These are phyloP conservation scores for Eospalax fontanierii DNA, from an alignment of 2,797 vertebrate genomes.

Conservation along the genomic window DNA sequence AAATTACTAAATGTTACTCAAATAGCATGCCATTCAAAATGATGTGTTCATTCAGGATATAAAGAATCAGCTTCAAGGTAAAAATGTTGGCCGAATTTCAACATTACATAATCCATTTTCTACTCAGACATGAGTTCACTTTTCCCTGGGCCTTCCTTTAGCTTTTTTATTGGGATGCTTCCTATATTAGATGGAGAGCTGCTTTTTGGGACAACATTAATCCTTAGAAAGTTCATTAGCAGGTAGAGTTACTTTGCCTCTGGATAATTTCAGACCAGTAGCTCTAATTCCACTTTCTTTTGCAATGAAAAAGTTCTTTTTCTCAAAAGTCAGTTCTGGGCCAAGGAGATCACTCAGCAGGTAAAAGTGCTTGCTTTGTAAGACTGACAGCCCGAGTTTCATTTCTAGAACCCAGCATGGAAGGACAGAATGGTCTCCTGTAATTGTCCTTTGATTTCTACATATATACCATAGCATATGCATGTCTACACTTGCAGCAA, in stretches of 20 bases:
- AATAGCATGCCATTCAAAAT: background rate
- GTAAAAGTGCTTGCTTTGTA: too few species aligned
- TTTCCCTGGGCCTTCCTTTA: background rate
- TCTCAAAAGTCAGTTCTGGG: background rate
- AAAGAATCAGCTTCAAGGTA: background rate
- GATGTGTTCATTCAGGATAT: background rate
- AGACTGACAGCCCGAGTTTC: too few species aligned
- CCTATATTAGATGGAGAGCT: background rate
- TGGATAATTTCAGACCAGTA: background rate
- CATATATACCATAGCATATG: too few species aligned
- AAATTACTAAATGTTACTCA: background rate
- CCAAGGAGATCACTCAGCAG: too few species aligned
- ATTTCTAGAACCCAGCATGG: too few species aligned
- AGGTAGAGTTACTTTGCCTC: background rate
- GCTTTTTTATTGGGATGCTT: background rate
- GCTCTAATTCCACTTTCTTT: slow-evolving; percentile 22
- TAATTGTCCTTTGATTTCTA: too few species aligned
- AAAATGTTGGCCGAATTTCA: background rate
- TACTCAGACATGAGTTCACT: background rate
- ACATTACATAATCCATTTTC: background rate
- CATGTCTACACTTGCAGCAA: too few species aligned
- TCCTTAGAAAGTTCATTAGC: slow-evolving; percentile 16
- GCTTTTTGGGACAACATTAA: background rate
- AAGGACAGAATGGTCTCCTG: too few species aligned
- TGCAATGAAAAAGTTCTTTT: background rate